Evolutionary conservation across 2,888 invertebrate genomes (phyloP).

Genomic region (Drosophila tanythrix): DNA sequence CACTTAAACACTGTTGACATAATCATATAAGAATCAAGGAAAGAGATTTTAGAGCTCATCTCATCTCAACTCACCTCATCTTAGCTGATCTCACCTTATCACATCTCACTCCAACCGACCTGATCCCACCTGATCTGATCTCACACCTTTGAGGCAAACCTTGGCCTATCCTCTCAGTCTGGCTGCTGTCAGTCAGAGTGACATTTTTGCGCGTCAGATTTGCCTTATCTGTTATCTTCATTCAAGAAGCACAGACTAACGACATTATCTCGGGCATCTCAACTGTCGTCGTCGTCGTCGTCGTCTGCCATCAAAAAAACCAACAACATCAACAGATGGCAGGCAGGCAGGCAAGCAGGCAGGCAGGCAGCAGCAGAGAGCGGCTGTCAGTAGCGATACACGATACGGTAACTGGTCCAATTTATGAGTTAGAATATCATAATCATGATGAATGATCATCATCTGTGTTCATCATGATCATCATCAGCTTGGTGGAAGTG

Average conservation of each 20-base stretch:
- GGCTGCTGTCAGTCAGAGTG: constrained; percentile 50
- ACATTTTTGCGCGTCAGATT: constrained; percentile 69
- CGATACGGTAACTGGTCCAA: constrained; percentile 59
- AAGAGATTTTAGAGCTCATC: not conserved
- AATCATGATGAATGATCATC: constrained; percentile 27
- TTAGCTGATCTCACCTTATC: not conserved
- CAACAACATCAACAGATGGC: constrained; percentile 1
- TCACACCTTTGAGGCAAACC: constrained; percentile 42
- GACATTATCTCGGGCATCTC: constrained; percentile 66
- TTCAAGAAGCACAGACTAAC: constrained; percentile 44
- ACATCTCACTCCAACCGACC: not conserved
- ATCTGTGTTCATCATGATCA: constrained; percentile 15
- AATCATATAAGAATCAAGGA: not conserved
- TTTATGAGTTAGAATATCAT: constrained; percentile 68
- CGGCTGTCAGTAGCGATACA: constrained; percentile 47
- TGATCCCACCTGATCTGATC: constrained; percentile 17
- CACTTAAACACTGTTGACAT: not conserved
- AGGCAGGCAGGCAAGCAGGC: not conserved
- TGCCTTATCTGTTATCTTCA: constrained; percentile 59
- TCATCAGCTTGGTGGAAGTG: constrained; percentile 26
- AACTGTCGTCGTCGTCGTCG: constrained; percentile 29
- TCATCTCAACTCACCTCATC: not conserved
- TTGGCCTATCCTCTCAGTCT: constrained; percentile 58
- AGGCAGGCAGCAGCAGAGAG: constrained; percentile 17
- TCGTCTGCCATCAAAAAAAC: constrained; percentile 36